A percentile compares a stretch with the other conserved stretches of the same genome.
Conservation (phyloP, 2,888 invertebrate species). For the Spodoptera exigua region DNA sequence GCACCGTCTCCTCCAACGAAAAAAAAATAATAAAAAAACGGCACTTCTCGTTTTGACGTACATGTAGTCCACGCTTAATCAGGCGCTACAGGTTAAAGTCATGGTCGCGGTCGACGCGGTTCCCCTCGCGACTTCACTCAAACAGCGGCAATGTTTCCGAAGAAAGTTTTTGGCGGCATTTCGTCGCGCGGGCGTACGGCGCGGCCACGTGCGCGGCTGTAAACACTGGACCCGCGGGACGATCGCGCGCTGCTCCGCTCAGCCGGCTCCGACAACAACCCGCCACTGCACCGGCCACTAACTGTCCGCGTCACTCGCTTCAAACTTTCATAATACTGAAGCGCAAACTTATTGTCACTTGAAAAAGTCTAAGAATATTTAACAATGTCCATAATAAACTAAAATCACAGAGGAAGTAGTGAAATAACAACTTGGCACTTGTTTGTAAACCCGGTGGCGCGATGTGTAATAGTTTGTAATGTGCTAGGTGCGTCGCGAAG, state of each 20-base stretch:
- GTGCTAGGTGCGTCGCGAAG: constrained; percentile 73
- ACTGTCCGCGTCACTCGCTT: constrained; percentile 62
- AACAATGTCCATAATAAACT: constrained; percentile 58
- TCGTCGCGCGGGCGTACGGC: constrained; percentile 78
- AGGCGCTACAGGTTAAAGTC: constrained; percentile 83
- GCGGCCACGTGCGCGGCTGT: constrained; percentile 84
- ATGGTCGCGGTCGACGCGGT: constrained; percentile 74
- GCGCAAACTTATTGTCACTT: constrained; percentile 69
- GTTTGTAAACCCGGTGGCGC: constrained; percentile 75
- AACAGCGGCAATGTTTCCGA: constrained; percentile 78
- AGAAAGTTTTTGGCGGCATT: constrained; percentile 88
- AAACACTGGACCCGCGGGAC: constrained; percentile 73
- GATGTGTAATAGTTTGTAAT: constrained; percentile 75
- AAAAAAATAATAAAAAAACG: constrained; percentile 86
- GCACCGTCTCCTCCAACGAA: constrained; percentile 87
- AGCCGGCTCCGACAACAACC: constrained; percentile 50
- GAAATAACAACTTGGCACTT: constrained; percentile 77
- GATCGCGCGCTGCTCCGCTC: constrained; percentile 36
- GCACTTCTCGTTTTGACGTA: constrained; percentile 79
- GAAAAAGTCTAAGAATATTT: constrained; percentile 66
- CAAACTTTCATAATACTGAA: constrained; percentile 69
- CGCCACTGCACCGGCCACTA: constrained; percentile 38
- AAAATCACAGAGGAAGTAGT: constrained; percentile 76
- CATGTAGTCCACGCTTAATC: constrained; percentile 82
- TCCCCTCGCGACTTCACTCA: constrained; percentile 74